Conservation (phyloP, 2,797 vertebrate species). For the Avahi laniger region DNA sequence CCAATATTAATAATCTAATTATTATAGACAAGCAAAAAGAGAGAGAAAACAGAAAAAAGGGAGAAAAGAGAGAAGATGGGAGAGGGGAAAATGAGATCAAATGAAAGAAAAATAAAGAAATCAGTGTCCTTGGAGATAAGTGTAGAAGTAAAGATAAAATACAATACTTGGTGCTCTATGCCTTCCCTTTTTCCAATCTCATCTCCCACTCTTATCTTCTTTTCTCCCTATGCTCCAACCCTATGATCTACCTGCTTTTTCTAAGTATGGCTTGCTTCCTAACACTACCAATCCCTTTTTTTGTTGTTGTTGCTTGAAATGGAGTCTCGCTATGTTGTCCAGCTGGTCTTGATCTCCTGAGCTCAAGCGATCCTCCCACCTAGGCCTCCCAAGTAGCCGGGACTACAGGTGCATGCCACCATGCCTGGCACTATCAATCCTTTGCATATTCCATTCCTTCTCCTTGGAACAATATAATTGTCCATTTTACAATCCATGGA, state of each 20-base stretch:
- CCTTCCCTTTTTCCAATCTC: not conserved
- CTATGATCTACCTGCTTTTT: not conserved
- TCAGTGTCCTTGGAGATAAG: not conserved
- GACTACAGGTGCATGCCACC: not conserved
- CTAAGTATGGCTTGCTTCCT: not conserved
- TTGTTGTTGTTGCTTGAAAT: not conserved
- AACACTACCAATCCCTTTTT: no score
- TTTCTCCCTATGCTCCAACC: not conserved
- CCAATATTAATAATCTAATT: not conserved
- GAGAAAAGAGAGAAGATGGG: not conserved
- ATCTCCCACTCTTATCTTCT: not conserved
- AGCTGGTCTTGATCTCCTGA: not conserved
- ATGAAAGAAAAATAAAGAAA: not conserved
- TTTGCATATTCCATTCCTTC: not conserved
- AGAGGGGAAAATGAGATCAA: not conserved
- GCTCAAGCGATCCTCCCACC: not conserved
- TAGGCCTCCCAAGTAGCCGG: not conserved
- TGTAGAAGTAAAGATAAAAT: not conserved
- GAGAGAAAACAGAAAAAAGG: not conserved
- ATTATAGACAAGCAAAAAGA: not conserved
- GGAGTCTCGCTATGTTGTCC: not conserved
- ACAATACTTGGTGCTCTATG: not conserved
- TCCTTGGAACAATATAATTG: not conserved
- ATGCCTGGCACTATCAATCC: not conserved
- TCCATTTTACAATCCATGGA: not conserved